A percentile compares a stretch with the other conserved stretches of the same genome.
These are phyloP conservation scores for Diorhabda elongata DNA, from an alignment of 1,140 invertebrate species.

Conservation along the genomic window DNA sequence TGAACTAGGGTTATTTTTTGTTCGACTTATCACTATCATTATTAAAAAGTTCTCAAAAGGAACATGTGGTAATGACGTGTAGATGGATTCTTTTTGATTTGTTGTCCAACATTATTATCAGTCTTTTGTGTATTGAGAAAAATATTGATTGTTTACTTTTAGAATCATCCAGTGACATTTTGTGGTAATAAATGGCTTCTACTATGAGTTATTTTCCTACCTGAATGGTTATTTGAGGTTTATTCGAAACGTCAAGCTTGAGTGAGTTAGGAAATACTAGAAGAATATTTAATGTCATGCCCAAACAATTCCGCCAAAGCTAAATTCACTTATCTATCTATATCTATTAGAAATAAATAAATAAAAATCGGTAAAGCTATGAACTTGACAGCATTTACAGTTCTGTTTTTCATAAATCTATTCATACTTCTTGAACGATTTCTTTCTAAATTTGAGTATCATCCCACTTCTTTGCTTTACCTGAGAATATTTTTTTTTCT, in stretches of 20 bases:
- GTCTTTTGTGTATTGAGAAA: slow-evolving; percentile 22
- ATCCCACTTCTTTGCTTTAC: too few species aligned
- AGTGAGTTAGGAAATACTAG: slow-evolving; percentile 3
- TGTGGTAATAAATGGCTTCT: slow-evolving; percentile 27
- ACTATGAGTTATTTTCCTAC: background rate
- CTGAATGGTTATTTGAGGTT: slow-evolving; percentile 3
- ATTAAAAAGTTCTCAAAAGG: slow-evolving; percentile 7
- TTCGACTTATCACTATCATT: too few species aligned
- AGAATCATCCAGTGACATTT: slow-evolving; percentile 19
- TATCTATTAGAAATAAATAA: too few species aligned
- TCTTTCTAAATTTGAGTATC: too few species aligned
- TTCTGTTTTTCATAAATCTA: too few species aligned
- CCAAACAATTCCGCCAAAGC: background rate
- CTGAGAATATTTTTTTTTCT: too few species aligned
- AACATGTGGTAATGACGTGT: slow-evolving; percentile 32
- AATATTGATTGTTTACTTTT: slow-evolving; percentile 29
- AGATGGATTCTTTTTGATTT: slow-evolving; percentile 31
- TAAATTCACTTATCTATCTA: too few species aligned
- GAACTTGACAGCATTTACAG: too few species aligned
- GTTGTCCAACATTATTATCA: slow-evolving; percentile 26
- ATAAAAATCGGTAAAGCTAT: too few species aligned
- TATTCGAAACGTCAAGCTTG: slow-evolving; percentile 8
- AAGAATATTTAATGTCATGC: background rate
- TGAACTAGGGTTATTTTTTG: too few species aligned
- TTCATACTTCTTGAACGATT: too few species aligned